These are phyloP conservation scores for Tenthredo amoena DNA, from an alignment of 2,888 invertebrate genomes.

Conservation along the genomic window DNA sequence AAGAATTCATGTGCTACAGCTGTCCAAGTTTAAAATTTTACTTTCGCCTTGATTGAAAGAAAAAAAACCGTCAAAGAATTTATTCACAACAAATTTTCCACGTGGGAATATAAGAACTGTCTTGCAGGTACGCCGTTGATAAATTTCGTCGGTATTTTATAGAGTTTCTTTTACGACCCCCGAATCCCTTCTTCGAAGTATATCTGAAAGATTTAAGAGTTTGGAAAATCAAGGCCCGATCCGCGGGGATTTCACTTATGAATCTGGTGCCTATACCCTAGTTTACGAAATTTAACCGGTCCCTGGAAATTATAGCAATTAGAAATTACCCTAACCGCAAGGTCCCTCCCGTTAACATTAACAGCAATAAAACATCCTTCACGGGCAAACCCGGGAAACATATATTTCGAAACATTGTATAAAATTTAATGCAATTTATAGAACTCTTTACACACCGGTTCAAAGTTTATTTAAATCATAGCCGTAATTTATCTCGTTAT, in stretches of 20 bases:
- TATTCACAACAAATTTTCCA: neutral
- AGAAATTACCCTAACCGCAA: neutral
- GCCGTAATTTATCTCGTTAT: neutral
- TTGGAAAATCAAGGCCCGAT: neutral
- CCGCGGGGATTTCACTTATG: neutral
- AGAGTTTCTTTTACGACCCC: neutral
- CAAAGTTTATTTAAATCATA: neutral
- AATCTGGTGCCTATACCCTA: neutral
- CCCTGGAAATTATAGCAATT: neutral
- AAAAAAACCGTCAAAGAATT: neutral
- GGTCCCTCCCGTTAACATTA: neutral
- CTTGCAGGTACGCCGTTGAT: neutral
- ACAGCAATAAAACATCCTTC: constrained; percentile 6
- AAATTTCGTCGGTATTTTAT: neutral
- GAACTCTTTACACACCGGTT: neutral
- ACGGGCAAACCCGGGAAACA: neutral
- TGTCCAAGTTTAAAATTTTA: neutral
- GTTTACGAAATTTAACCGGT: neutral
- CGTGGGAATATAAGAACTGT: neutral
- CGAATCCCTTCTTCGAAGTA: neutral
- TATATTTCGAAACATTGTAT: neutral
- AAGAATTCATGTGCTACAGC: neutral
- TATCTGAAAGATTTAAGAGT: neutral
- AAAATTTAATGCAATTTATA: neutral
- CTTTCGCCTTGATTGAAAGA: neutral